Conservation (phyloP, 2,797 vertebrate genomes). For the Hypotaenidia okinawae region DNA sequence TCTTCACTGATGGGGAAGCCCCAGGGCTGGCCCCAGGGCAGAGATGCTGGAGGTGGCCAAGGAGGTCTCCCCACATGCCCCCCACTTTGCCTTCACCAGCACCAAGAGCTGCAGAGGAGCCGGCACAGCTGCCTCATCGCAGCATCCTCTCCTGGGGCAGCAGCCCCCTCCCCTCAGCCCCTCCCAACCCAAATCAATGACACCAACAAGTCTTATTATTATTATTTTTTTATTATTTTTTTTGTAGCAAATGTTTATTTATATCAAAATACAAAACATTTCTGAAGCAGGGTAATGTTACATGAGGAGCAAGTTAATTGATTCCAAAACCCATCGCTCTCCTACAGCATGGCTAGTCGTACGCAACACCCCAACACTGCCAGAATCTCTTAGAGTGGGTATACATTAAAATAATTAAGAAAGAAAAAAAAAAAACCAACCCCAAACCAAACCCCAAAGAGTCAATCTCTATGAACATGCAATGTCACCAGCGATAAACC, state of each 20-base stretch:
- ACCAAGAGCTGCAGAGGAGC: not conserved
- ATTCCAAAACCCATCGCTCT: conserved; percentile 69
- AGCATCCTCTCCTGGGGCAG: not conserved
- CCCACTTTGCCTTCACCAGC: fast-evolving
- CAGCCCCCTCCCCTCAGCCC: not conserved
- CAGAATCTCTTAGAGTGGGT: conserved; percentile 62
- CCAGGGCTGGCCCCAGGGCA: no score
- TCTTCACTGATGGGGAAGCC: no score
- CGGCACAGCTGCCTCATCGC: conserved; percentile 66
- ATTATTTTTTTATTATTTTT: not conserved
- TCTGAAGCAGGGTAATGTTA: conserved; percentile 87
- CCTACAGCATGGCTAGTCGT: conserved; percentile 63
- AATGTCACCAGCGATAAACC: conserved; percentile 71
- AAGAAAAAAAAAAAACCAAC: not conserved
- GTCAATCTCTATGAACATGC: conserved; percentile 75
- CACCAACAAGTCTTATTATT: no score
- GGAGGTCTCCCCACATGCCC: no score
- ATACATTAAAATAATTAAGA: conserved; percentile 31
- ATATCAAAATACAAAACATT: conserved; percentile 94
- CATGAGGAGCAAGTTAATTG: conserved; percentile 82
- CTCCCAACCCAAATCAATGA: fast-evolving
- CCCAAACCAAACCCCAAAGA: not conserved
- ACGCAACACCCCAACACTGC: conserved; percentile 70
- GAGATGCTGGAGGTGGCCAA: not conserved
- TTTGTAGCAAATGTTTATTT: conserved; percentile 87